Evolutionary conservation across 2,888 invertebrate genomes (phyloP).

Genomic region (Ashinkailepas kermadecensis): DNA sequence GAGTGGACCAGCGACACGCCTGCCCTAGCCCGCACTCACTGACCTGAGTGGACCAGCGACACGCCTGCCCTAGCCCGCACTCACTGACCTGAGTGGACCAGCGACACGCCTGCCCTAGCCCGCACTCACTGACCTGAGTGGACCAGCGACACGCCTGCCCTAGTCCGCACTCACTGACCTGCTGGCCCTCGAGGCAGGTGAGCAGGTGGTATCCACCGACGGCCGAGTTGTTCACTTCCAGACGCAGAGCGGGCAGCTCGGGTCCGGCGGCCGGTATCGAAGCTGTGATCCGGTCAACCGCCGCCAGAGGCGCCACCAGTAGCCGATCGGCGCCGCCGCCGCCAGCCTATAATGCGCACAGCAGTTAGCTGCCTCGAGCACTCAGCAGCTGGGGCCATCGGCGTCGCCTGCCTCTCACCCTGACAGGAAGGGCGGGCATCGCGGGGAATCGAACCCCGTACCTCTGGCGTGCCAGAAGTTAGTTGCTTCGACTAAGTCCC

Average conservation of each 20-base stretch:
- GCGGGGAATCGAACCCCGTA: no score
- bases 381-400: no score
- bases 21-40: not conserved
- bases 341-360: no score
- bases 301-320: conserved; percentile 12
- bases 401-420: no score
- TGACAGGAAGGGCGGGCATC: no score
- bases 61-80: no score
- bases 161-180: not conserved
- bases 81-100: not conserved
- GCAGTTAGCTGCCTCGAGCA: no score
- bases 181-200: not conserved
- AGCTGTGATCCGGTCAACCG: not conserved
- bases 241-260: not conserved
- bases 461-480: no score
- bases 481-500: no score
- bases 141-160: no score
- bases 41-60: not conserved
- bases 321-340: not conserved
- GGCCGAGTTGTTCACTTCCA: not conserved
- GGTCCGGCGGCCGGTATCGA: not conserved
- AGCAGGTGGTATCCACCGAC: not conserved
- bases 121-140: not conserved
- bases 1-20: no score
- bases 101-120: no score